Evolutionary conservation across 2,888 invertebrate species (phyloP).

Genomic region (Tortrix viridana): DNA sequence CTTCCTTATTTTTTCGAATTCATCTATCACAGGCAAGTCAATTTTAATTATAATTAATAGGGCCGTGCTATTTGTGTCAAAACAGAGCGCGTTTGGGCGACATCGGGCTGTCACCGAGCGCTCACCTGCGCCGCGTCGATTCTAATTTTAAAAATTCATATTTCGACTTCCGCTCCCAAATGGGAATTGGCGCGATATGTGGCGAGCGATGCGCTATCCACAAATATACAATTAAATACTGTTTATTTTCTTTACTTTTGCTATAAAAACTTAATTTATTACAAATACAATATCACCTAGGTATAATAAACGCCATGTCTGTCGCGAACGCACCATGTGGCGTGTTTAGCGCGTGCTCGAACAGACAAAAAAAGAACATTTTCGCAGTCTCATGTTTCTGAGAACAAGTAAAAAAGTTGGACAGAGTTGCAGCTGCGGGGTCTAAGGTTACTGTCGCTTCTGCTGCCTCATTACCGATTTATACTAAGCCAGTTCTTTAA

Average conservation of each 20-base stretch:
- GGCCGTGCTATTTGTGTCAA: constrained; percentile 59
- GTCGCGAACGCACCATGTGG: constrained; percentile 74
- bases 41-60: constrained; percentile 61
- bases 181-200: constrained; percentile 75
- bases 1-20: constrained; percentile 1
- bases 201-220: constrained; percentile 49
- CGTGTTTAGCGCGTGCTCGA: constrained; percentile 73
- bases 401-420: constrained; percentile 65
- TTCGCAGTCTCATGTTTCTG: constrained; percentile 76
- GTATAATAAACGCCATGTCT: constrained; percentile 37
- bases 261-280: constrained; percentile 4
- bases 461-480: constrained; percentile 42
- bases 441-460: constrained; percentile 77
- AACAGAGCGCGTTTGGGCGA: constrained; percentile 51
- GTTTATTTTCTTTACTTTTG: neutral
- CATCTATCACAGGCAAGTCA: constrained; percentile 27
- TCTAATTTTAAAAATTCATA: constrained; percentile 82
- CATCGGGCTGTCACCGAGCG: constrained; percentile 65
- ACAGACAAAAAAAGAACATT: constrained; percentile 61
- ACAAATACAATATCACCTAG: neutral
- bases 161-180: constrained; percentile 81
- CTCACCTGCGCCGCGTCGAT: constrained; percentile 76
- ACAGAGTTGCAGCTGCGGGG: constrained; percentile 68
- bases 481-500: constrained; percentile 18
- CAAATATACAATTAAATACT: constrained; percentile 32